Conservation (phyloP, 2,888 invertebrate species). For the Carcina quercana region DNA sequence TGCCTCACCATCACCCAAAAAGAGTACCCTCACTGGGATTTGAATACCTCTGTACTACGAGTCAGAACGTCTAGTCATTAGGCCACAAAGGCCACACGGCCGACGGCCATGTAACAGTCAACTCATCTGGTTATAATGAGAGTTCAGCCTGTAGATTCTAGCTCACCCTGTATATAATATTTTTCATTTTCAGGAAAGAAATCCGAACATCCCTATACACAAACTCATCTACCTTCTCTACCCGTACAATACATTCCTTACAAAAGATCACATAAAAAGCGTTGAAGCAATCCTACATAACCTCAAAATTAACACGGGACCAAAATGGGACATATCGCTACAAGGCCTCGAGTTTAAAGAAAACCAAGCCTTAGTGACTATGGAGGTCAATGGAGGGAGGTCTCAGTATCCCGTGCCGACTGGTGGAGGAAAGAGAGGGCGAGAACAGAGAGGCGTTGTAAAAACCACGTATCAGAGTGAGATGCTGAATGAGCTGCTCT, state of each 20-base stretch:
- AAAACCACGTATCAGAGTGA: constrained; percentile 87
- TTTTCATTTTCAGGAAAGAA: constrained; percentile 76
- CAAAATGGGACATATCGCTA: constrained; percentile 34
- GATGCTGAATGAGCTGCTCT: constrained; percentile 83
- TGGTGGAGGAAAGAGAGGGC: constrained; percentile 33
- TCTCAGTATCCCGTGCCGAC: constrained; percentile 55
- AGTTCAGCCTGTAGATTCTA: too few species aligned
- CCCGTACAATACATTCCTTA: constrained; percentile 86
- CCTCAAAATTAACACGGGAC: constrained; percentile 61
- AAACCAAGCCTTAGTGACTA: constrained; percentile 47
- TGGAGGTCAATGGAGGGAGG: constrained; percentile 52
- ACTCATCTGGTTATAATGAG: too few species aligned
- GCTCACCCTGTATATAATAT: not conserved
- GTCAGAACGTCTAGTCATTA: too few species aligned
- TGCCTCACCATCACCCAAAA: too few species aligned
- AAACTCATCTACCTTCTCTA: constrained; percentile 86
- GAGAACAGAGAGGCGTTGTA: constrained; percentile 54
- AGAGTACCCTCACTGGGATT: too few species aligned
- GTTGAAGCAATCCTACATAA: constrained; percentile 81
- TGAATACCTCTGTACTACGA: too few species aligned
- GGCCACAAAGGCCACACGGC: too few species aligned
- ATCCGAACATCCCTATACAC: constrained; percentile 78
- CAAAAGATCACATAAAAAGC: constrained; percentile 83
- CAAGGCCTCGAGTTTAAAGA: constrained; percentile 37
- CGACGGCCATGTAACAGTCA: too few species aligned